These are phyloP conservation scores for Drosophila colorata DNA, from an alignment of 2,888 invertebrate genomes.

Conservation along the genomic window DNA sequence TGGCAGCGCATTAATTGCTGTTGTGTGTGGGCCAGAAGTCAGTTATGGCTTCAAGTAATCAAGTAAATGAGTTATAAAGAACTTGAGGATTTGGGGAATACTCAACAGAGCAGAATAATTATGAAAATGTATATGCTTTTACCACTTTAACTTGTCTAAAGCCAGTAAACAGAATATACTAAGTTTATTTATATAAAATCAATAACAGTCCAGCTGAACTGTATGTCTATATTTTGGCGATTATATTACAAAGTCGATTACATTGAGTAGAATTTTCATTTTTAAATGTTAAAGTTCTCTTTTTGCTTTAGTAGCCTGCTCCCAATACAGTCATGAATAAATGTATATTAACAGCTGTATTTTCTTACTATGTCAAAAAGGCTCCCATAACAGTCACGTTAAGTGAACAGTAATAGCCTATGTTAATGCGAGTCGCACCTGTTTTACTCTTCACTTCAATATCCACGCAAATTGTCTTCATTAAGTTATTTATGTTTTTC, in stretches of 20 bases:
- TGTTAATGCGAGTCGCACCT: background rate
- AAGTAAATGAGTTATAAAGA: constrained; percentile 8
- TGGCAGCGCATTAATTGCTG: constrained; percentile 9
- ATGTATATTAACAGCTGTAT: background rate
- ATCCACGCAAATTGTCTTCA: no score
- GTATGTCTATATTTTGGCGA: no score
- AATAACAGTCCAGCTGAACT: no score
- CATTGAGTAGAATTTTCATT: no score
- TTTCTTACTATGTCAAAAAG: background rate
- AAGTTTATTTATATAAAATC: background rate
- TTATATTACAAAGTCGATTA: no score
- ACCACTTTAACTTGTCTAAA: background rate
- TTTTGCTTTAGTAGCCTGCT: no score
- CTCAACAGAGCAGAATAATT: constrained; percentile 20
- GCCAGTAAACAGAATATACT: constrained; percentile 1
- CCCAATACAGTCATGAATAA: no score
- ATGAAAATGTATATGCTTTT: background rate
- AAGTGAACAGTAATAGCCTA: background rate
- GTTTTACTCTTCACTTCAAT: no score
- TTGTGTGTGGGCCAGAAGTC: constrained; percentile 44
- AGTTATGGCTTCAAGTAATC: constrained; percentile 15
- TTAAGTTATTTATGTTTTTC: background rate
- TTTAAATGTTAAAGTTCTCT: no score
- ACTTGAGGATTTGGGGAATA: background rate
- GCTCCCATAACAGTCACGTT: background rate